Conservation (phyloP, 2,113 vertebrate species). For the Bos indicus region DNA sequence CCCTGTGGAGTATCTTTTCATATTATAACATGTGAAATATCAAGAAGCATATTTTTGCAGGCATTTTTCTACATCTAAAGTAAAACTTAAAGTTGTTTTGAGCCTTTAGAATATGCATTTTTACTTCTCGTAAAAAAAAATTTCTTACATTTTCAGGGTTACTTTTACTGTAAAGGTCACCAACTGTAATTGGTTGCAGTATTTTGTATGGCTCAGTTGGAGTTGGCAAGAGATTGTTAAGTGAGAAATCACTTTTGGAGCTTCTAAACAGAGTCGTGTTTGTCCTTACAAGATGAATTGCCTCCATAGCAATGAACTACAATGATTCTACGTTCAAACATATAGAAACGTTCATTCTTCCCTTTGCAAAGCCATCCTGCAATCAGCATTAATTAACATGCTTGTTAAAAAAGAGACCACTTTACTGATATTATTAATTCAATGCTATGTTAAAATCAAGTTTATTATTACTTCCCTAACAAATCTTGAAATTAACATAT, state of each 20-base stretch:
- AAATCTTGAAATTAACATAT: neutral
- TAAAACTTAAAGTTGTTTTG: neutral
- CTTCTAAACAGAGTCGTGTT: neutral
- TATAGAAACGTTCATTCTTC: neutral
- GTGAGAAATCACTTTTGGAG: constrained; percentile 49
- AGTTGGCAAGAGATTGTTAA: neutral
- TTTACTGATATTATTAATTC: constrained; percentile 12
- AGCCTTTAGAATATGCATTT: neutral
- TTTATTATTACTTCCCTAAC: neutral
- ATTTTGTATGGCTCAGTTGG: constrained; percentile 5
- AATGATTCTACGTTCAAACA: constrained; percentile 24
- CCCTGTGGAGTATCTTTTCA: neutral
- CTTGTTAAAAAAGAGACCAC: neutral
- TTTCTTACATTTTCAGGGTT: neutral
- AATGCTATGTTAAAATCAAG: neutral
- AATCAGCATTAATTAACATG: constrained; percentile 13
- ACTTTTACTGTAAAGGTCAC: constrained; percentile 10
- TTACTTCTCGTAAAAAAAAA: neutral
- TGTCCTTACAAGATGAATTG: constrained; percentile 45
- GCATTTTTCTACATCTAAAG: neutral
- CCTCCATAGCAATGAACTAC: constrained; percentile 43
- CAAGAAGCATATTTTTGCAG: neutral
- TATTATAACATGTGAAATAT: neutral
- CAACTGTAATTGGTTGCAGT: constrained; percentile 21
- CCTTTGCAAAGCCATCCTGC: constrained; percentile 17